phyloP scores from a whole-genome alignment of 2,113 vertebrate genomes.

The Hippocampus zosterae region DNA sequence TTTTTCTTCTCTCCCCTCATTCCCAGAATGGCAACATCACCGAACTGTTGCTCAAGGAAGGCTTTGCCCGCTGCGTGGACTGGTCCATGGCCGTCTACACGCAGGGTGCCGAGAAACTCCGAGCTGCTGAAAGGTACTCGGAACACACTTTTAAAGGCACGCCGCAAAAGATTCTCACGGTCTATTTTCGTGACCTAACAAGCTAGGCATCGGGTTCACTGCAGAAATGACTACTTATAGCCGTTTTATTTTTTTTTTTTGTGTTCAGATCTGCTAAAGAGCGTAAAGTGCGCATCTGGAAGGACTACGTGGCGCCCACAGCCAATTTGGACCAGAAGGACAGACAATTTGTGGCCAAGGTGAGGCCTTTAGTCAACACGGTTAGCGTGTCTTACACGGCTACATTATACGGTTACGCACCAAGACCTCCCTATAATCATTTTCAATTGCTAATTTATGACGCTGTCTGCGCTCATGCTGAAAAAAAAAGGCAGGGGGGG shows the following conservation, averaged over 20 bases:
- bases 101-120: slow-evolving; percentile 89
- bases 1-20: too few species aligned
- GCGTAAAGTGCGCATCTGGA: slow-evolving; percentile 91
- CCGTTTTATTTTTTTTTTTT: slow-evolving; percentile 4
- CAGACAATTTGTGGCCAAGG: slow-evolving; percentile 96
- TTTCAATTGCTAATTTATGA: too few species aligned
- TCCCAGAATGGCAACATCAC: slow-evolving; percentile 94
- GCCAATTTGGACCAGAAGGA: slow-evolving; percentile 97
- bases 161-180: background rate
- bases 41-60: slow-evolving; percentile 90
- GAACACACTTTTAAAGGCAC: background rate
- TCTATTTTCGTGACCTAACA: background rate
- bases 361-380: slow-evolving; percentile 53
- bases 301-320: slow-evolving; percentile 94
- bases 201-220: background rate
- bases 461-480: background rate
- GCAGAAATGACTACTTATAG: background rate
- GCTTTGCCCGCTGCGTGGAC: slow-evolving; percentile 94
- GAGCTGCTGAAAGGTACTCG: slow-evolving; percentile 84
- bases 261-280: slow-evolving; percentile 87
- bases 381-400: too few species aligned
- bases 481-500: background rate
- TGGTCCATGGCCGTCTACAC: slow-evolving; percentile 97
- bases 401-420: too few species aligned
- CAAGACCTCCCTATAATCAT: too few species aligned